Conservation (phyloP, 92 coral and sea anemone genomes). For the Heteractis magnifica region DNA sequence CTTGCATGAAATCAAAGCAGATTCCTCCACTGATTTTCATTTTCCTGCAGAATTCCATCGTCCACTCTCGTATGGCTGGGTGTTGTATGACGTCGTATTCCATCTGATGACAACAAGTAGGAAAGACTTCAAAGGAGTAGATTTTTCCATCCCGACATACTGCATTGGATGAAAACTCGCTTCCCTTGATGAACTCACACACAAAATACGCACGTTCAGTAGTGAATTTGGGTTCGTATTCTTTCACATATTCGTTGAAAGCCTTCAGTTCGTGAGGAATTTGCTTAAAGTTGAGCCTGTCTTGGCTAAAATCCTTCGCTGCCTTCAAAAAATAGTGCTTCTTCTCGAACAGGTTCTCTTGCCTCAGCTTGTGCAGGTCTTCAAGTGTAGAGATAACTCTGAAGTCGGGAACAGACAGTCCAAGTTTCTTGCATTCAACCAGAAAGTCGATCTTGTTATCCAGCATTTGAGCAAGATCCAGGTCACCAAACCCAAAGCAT, state of each 20-base stretch:
- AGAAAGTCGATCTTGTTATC: slow-evolving; percentile 43
- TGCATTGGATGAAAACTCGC: slow-evolving; percentile 44
- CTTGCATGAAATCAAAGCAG: slow-evolving; percentile 51
- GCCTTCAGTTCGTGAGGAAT: slow-evolving; percentile 34
- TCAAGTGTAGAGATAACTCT: slow-evolving; percentile 9
- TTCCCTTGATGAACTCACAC: slow-evolving; percentile 46
- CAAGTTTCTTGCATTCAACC: slow-evolving; percentile 33
- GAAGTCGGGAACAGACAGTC: slow-evolving; percentile 37
- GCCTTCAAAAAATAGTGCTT: slow-evolving; percentile 50
- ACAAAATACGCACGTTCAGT: slow-evolving; percentile 31
- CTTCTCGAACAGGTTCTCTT: slow-evolving; percentile 25
- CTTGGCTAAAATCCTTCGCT: slow-evolving; percentile 15
- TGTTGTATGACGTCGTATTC: slow-evolving; percentile 43
- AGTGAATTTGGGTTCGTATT: slow-evolving; percentile 23
- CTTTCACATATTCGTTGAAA: slow-evolving; percentile 34
- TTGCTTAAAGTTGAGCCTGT: slow-evolving; percentile 40
- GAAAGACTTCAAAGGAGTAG: slow-evolving; percentile 37
- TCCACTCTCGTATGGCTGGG: slow-evolving; percentile 40
- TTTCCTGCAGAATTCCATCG: slow-evolving; percentile 37
- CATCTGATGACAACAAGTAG: slow-evolving; percentile 48
- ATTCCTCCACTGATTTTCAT: slow-evolving; percentile 49
- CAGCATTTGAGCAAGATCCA: slow-evolving; percentile 40
- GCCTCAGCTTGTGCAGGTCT: slow-evolving; percentile 33
- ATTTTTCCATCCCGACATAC: slow-evolving; percentile 37
- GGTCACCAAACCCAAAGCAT: slow-evolving; percentile 47